Percentiles rank a stretch among this genome's conserved stretches.
phyloP scores from a whole-genome alignment of 2,888 invertebrate genomes.

The Agrochola circellaris region DNA sequence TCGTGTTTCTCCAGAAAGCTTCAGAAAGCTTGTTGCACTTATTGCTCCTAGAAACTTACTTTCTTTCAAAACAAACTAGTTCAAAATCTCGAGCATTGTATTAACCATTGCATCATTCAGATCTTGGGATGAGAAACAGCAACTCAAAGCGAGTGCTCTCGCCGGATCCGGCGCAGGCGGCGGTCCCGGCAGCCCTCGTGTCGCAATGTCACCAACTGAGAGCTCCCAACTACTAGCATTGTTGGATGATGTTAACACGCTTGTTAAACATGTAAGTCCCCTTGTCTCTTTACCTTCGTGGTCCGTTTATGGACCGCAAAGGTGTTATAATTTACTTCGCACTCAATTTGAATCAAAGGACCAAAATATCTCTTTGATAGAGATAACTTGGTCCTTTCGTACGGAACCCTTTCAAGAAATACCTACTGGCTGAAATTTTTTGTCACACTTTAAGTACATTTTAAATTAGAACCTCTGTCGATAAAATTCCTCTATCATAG shows the following conservation, averaged over 20 bases:
- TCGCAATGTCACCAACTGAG: constrained; percentile 92
- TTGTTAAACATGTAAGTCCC: constrained; percentile 94
- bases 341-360: not conserved
- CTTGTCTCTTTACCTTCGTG: not conserved
- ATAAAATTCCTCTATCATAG: constrained; percentile 63
- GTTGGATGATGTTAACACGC: constrained; percentile 95
- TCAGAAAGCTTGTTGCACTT: not conserved
- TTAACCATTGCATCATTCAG: constrained; percentile 65
- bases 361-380: not conserved
- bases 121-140: constrained; percentile 88
- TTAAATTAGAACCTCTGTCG: not conserved
- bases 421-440: not conserved
- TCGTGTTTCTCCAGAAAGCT: not conserved
- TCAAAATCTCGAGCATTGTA: not conserved
- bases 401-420: not conserved
- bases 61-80: not conserved
- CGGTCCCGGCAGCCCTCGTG: constrained; percentile 68
- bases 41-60: not conserved
- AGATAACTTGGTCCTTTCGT: not conserved
- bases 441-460: not conserved
- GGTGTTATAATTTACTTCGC: not conserved
- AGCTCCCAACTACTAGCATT: constrained; percentile 93
- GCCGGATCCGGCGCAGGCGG: constrained; percentile 65
- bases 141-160: constrained; percentile 81
- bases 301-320: not conserved